Percentiles rank a stretch among this genome's conserved stretches.
phyloP scores from a whole-genome alignment of 1,140 invertebrate species.

The Aphelinus atriplicis region DNA sequence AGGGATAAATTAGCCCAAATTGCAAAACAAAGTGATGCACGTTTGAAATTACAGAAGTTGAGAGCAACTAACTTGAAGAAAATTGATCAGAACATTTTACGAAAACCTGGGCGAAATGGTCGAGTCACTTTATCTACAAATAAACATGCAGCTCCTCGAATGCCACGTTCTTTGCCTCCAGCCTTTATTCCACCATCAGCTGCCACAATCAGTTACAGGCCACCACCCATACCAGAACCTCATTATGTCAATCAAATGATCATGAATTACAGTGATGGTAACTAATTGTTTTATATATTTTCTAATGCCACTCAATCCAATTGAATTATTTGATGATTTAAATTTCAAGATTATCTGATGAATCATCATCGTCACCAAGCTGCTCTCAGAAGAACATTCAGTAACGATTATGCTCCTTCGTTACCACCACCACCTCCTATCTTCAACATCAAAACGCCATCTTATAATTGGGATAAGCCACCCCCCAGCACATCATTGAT shows the following conservation, averaged over 20 bases:
- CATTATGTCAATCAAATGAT: constrained; percentile 54
- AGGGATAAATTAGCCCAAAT: constrained; percentile 75
- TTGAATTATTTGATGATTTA: constrained; percentile 11
- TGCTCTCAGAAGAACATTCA: constrained; percentile 60
- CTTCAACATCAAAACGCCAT: constrained; percentile 57
- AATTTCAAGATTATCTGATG: constrained; percentile 55
- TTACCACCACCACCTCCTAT: constrained; percentile 61
- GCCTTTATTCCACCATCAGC: constrained; percentile 46
- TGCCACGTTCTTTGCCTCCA: constrained; percentile 41
- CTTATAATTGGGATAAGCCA: constrained; percentile 58
- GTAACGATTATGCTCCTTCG: constrained; percentile 62
- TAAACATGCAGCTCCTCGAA: constrained; percentile 53
- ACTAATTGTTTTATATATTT: background rate
- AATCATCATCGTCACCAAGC: constrained; percentile 47
- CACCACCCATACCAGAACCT: constrained; percentile 48
- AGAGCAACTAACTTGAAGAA: constrained; percentile 57
- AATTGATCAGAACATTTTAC: constrained; percentile 55
- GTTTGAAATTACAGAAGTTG: constrained; percentile 69
- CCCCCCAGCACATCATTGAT: constrained; percentile 28
- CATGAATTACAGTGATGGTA: constrained; percentile 55
- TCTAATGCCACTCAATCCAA: background rate
- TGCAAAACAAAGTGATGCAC: constrained; percentile 74
- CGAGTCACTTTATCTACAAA: constrained; percentile 66
- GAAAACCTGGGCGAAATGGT: constrained; percentile 66
- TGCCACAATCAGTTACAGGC: constrained; percentile 50